These are phyloP conservation scores for Drosophila vallismaia DNA, from an alignment of 2,888 invertebrate species.

Conservation along the genomic window DNA sequence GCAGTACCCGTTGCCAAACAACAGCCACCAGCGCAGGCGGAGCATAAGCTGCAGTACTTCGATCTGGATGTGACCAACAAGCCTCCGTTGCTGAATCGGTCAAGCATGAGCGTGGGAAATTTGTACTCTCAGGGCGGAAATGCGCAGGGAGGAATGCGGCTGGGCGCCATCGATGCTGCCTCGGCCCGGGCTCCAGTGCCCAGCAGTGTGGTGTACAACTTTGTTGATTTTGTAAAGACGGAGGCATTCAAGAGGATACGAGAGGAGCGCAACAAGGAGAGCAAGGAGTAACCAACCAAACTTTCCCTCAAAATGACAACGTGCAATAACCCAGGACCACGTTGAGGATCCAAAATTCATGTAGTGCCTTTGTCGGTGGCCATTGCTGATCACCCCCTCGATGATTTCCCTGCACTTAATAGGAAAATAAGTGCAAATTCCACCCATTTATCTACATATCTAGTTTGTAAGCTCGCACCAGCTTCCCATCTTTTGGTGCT, in stretches of 20 bases:
- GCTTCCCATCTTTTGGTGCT: conserved; percentile 24
- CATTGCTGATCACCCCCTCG: conserved; percentile 28
- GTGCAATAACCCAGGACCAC: conserved; percentile 52
- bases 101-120: conserved; percentile 78
- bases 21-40: conserved; percentile 58
- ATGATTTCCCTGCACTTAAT: neutral
- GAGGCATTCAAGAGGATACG: conserved; percentile 95
- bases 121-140: conserved; percentile 66
- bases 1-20: conserved; percentile 11
- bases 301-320: conserved; percentile 23
- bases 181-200: conserved; percentile 84
- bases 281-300: conserved; percentile 77
- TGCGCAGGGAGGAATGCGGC: conserved; percentile 44
- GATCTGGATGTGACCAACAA: conserved; percentile 90
- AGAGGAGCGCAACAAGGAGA: conserved; percentile 86
- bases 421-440: conserved; percentile 29
- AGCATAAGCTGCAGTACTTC: conserved; percentile 89
- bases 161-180: conserved; percentile 81
- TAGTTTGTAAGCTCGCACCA: conserved; percentile 19
- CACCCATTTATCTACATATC: conserved; percentile 28
- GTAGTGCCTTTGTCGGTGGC: conserved; percentile 55
- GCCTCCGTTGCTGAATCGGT: conserved; percentile 81
- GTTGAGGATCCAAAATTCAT: conserved; percentile 37
- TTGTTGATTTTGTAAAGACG: conserved; percentile 97
- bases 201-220: conserved; percentile 91